These are phyloP conservation scores for Merops nubicus DNA, from an alignment of 2,113 vertebrate genomes.

Conservation along the genomic window DNA sequence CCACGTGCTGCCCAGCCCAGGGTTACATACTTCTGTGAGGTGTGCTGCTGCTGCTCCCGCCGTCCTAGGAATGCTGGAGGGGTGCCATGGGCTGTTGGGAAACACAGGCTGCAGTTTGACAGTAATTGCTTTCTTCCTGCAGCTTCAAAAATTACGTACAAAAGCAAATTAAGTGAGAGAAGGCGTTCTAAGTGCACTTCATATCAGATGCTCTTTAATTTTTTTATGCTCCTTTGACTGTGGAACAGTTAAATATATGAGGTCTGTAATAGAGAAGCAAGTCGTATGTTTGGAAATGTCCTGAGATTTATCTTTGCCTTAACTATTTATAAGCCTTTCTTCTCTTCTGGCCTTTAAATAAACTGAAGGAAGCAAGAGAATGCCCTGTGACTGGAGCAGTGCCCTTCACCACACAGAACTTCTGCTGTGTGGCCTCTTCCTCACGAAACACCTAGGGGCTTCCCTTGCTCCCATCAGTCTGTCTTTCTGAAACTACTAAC, in stretches of 20 bases:
- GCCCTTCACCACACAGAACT: not conserved
- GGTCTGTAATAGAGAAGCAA: not conserved
- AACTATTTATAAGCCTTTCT: not conserved
- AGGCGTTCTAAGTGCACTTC: not conserved
- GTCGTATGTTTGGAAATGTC: not conserved
- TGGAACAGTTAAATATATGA: not conserved
- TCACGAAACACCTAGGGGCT: not conserved
- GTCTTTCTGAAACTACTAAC: not conserved
- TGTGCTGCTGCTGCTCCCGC: slow-evolving; percentile 80
- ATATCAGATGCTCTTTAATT: not conserved
- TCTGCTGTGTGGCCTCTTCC: not conserved
- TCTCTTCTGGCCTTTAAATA: not conserved
- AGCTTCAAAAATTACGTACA: slow-evolving; percentile 10
- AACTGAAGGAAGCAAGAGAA: not conserved
- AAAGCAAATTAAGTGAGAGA: not conserved
- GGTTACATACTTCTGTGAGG: slow-evolving; percentile 82
- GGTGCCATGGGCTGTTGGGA: slow-evolving; percentile 63
- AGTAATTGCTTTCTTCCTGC: slow-evolving; percentile 33
- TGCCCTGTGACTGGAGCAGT: not conserved
- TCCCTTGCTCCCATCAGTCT: not conserved
- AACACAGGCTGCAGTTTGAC: slow-evolving; percentile 42
- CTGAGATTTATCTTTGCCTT: not conserved
- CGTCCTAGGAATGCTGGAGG: slow-evolving; percentile 64
- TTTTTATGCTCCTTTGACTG: not conserved
- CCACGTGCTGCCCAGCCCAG: slow-evolving; percentile 61